phyloP scores from a whole-genome alignment of 30 jellyfish, hydroid and myxozoan species.

The Cassiopea xamachana region DNA sequence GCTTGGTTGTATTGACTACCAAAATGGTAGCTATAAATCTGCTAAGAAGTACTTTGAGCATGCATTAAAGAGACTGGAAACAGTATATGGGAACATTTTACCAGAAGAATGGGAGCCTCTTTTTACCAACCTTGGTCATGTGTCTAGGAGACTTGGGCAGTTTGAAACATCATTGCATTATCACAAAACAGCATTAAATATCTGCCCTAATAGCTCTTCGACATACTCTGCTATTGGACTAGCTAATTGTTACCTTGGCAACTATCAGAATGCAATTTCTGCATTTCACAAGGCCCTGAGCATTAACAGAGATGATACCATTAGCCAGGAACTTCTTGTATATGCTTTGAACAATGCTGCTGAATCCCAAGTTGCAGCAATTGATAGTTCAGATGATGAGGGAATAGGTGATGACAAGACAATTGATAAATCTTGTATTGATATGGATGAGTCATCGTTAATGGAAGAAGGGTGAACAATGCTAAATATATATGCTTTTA shows the following conservation, averaged over 20 bases:
- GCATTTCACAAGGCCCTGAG: slow-evolving; percentile 84
- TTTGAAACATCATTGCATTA: slow-evolving; percentile 69
- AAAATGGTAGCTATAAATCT: slow-evolving; percentile 79
- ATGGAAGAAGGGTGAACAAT: slow-evolving; percentile 30
- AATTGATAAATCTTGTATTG: slow-evolving; percentile 40
- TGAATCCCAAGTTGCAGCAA: slow-evolving; percentile 29
- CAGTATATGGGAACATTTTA: slow-evolving; percentile 20
- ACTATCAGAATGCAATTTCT: slow-evolving; percentile 71
- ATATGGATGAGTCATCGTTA: slow-evolving; percentile 66
- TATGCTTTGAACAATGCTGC: slow-evolving; percentile 79
- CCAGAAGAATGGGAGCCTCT: slow-evolving; percentile 95
- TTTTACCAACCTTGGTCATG: slow-evolving; percentile 90
- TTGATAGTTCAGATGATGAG: slow-evolving; percentile 57
- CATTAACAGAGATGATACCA: slow-evolving; percentile 83
- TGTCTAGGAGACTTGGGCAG: slow-evolving; percentile 67
- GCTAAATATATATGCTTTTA: background rate
- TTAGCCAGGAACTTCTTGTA: slow-evolving; percentile 83
- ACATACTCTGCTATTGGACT: slow-evolving; percentile 92
- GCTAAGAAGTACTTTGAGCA: slow-evolving; percentile 77
- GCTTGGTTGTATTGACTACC: slow-evolving; percentile 86
- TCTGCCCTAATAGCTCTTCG: slow-evolving; percentile 77
- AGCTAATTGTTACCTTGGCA: slow-evolving; percentile 52
- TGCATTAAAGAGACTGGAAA: slow-evolving; percentile 72
- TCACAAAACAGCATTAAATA: slow-evolving; percentile 74
- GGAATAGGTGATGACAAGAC: slow-evolving; percentile 33